phyloP scores from a whole-genome alignment of 2,797 vertebrate species.

The Chaunax sp. region DNA sequence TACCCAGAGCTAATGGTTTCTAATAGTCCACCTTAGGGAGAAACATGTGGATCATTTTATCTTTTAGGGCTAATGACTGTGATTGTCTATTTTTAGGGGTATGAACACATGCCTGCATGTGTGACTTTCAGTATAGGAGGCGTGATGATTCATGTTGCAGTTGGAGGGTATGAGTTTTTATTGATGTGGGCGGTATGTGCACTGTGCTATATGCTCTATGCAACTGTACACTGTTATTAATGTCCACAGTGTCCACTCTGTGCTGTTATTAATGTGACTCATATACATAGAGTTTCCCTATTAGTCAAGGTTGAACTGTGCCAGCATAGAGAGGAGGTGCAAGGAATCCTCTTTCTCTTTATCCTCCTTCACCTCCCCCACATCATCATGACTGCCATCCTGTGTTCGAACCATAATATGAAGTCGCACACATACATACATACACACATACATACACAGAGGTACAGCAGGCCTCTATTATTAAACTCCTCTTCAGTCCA shows the following conservation, averaged over 20 bases:
- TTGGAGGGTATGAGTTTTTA: slow-evolving; percentile 69
- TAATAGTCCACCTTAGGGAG: slow-evolving; percentile 25
- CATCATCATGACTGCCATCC: neutral
- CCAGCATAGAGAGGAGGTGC: slow-evolving; percentile 64
- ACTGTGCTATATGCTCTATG: slow-evolving; percentile 56
- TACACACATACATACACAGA: neutral
- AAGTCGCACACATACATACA: neutral
- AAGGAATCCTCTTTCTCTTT: slow-evolving; percentile 29
- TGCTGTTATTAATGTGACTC: slow-evolving; percentile 83
- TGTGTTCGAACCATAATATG: neutral
- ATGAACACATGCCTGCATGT: slow-evolving; percentile 35
- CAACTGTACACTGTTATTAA: slow-evolving; percentile 72
- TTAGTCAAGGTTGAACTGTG: slow-evolving; percentile 80
- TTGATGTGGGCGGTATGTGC: slow-evolving; percentile 61
- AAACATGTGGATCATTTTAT: slow-evolving; percentile 21
- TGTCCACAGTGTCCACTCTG: slow-evolving; percentile 69
- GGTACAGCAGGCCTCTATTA: neutral
- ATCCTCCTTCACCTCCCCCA: slow-evolving; percentile 17
- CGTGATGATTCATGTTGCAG: slow-evolving; percentile 57
- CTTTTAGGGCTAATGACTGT: slow-evolving; percentile 30
- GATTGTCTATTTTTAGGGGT: slow-evolving; percentile 48
- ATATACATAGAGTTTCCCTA: slow-evolving; percentile 81
- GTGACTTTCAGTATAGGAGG: slow-evolving; percentile 35
- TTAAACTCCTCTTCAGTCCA: neutral
- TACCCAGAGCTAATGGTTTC: slow-evolving; percentile 37